phyloP scores from a whole-genome alignment of 2,888 invertebrate species.

The Drosophila pseudotakahashii region DNA sequence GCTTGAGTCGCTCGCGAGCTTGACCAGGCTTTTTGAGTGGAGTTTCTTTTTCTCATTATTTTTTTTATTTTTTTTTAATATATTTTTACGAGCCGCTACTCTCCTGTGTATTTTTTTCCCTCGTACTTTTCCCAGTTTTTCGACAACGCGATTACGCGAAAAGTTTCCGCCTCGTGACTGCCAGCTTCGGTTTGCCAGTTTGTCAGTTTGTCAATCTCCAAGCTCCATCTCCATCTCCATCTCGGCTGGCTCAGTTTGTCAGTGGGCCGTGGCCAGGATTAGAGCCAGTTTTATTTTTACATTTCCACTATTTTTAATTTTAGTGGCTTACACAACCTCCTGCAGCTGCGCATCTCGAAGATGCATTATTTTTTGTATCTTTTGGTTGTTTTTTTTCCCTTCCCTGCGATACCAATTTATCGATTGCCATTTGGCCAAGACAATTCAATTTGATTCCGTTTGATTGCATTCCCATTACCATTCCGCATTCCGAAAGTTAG shows the following conservation, averaged over 20 bases:
- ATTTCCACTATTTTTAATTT: conserved; percentile 4
- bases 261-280: conserved; percentile 59
- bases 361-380: background rate
- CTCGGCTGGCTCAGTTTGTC: conserved; percentile 35
- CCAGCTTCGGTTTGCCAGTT: conserved; percentile 42
- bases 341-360: conserved; percentile 36
- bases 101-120: conserved; percentile 16
- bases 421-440: conserved; percentile 13
- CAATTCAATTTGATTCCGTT: conserved; percentile 29
- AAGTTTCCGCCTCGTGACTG: conserved; percentile 68
- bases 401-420: conserved; percentile 20
- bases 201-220: too few species aligned
- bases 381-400: background rate
- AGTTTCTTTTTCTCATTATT: conserved; percentile 4
- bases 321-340: conserved; percentile 38
- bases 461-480: conserved; percentile 10
- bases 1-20: conserved; percentile 37
- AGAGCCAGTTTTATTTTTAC: conserved; percentile 40
- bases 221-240: conserved; percentile 6
- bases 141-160: conserved; percentile 44
- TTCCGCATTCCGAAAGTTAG: conserved; percentile 52
- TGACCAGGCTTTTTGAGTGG: conserved; percentile 60
- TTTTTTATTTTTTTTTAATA: conserved; percentile 3
- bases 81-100: conserved; percentile 15
- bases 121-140: conserved; percentile 14